A percentile compares a stretch with the other conserved stretches of the same genome.
These are phyloP conservation scores for Mamestra configurata DNA, from an alignment of 1,140 invertebrate genomes.

Conservation along the genomic window DNA sequence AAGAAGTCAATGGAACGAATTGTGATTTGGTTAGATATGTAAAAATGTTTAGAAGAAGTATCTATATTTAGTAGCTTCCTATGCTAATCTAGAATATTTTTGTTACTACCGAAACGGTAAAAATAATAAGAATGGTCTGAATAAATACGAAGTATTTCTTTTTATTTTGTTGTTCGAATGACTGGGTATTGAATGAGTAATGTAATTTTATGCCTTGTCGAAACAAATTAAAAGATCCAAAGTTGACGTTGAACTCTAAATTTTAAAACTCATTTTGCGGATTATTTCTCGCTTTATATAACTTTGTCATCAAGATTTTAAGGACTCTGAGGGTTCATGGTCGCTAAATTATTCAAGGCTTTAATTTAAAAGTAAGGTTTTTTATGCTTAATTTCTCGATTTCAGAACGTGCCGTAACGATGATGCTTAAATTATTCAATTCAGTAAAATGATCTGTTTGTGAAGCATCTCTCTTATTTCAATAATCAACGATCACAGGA, in stretches of 20 bases:
- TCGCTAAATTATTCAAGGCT: constrained; percentile 9
- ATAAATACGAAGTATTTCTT: neutral
- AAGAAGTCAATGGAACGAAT: too few species aligned
- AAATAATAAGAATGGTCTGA: too few species aligned
- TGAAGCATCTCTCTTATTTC: neutral
- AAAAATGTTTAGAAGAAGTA: too few species aligned
- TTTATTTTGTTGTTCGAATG: neutral
- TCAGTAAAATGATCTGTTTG: neutral
- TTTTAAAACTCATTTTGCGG: constrained; percentile 11
- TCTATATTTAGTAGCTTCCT: too few species aligned
- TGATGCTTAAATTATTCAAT: neutral
- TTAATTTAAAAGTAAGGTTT: neutral
- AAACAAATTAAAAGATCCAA: constrained; percentile 6
- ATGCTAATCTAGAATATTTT: too few species aligned
- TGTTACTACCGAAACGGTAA: too few species aligned
- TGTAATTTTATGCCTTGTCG: constrained; percentile 4
- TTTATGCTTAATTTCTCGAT: neutral
- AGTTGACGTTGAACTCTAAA: neutral
- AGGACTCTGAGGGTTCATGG: constrained; percentile 2
- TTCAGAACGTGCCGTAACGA: too few species aligned
- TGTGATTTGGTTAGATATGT: too few species aligned
- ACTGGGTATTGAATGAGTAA: neutral
- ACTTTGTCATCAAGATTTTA: constrained; percentile 21
- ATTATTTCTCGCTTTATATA: constrained; percentile 24
- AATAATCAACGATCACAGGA: neutral